Conservation (phyloP, 2,113 vertebrate genomes). For the Cyrtonyx montezumae region DNA sequence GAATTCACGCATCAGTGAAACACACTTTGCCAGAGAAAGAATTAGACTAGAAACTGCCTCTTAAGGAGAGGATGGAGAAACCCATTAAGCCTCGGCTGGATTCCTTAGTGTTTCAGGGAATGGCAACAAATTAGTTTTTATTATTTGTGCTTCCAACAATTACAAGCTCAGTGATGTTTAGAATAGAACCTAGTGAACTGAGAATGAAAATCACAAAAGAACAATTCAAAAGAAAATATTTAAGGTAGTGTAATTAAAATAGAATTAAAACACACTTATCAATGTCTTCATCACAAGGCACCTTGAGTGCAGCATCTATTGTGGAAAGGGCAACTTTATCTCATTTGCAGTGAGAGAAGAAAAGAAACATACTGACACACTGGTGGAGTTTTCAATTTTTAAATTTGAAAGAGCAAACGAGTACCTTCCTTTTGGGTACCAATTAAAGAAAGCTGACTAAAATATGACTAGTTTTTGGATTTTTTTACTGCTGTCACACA, state of each 20-base stretch:
- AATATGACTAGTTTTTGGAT: neutral
- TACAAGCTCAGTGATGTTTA: slow-evolving; percentile 28
- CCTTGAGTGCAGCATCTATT: neutral
- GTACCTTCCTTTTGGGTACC: neutral
- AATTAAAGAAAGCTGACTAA: neutral
- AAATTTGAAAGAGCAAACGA: neutral
- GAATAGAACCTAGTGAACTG: slow-evolving; percentile 14
- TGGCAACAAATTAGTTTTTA: slow-evolving; percentile 49
- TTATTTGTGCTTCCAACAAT: slow-evolving; percentile 52
- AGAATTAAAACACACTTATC: slow-evolving; percentile 11
- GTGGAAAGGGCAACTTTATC: neutral
- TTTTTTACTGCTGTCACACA: neutral
- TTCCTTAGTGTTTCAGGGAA: slow-evolving; percentile 44
- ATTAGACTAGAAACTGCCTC: slow-evolving; percentile 43
- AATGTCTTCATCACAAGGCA: slow-evolving; percentile 5
- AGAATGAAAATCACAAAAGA: neutral
- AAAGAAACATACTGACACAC: neutral
- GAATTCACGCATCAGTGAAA: slow-evolving; percentile 15
- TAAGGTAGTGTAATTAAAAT: slow-evolving; percentile 8
- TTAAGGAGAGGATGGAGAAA: slow-evolving; percentile 39
- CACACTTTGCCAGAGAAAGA: slow-evolving; percentile 4
- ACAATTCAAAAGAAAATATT: slow-evolving; percentile 30
- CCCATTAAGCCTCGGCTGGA: slow-evolving; percentile 4
- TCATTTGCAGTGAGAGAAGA: neutral
- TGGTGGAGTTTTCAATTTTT: neutral